These are phyloP conservation scores for Lasioglossum figueresi DNA, from an alignment of 2,888 invertebrate species.

Conservation along the genomic window DNA sequence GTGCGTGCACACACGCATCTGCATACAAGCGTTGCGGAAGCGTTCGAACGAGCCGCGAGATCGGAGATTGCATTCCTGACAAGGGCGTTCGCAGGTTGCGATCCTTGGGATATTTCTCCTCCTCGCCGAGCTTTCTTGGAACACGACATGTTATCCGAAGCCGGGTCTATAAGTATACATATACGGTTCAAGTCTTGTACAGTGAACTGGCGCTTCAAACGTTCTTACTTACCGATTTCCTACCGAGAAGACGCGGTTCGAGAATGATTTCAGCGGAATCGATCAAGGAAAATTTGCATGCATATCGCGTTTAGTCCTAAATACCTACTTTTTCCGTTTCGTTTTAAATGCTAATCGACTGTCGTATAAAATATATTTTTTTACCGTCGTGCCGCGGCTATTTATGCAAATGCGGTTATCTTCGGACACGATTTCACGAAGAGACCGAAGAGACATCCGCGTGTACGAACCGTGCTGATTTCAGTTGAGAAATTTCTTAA, in stretches of 20 bases:
- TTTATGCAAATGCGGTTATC: neutral
- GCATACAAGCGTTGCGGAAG: constrained; percentile 16
- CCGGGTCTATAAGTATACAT: no score
- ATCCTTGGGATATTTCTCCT: constrained; percentile 4
- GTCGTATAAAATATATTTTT: neutral
- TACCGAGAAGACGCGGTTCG: neutral
- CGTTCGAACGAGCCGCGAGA: constrained; percentile 42
- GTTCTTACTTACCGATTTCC: no score
- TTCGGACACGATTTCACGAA: neutral
- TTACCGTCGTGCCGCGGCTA: neutral
- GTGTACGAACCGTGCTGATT: neutral
- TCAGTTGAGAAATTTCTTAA: neutral
- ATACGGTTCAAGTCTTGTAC: no score
- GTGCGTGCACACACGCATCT: constrained; percentile 16
- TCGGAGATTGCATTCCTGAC: constrained; percentile 61
- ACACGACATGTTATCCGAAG: no score
- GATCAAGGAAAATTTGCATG: neutral
- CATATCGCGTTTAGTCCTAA: neutral
- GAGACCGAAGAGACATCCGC: neutral
- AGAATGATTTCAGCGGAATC: neutral
- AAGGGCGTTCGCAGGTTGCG: constrained; percentile 55
- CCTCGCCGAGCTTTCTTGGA: neutral
- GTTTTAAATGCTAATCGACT: constrained; percentile 2
- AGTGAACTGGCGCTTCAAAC: no score
- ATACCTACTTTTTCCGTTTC: neutral